A percentile compares a stretch with the other conserved stretches of the same genome.
Evolutionary conservation across 2,797 vertebrate species (phyloP).

Genomic region (Lerista edwardsae): DNA sequence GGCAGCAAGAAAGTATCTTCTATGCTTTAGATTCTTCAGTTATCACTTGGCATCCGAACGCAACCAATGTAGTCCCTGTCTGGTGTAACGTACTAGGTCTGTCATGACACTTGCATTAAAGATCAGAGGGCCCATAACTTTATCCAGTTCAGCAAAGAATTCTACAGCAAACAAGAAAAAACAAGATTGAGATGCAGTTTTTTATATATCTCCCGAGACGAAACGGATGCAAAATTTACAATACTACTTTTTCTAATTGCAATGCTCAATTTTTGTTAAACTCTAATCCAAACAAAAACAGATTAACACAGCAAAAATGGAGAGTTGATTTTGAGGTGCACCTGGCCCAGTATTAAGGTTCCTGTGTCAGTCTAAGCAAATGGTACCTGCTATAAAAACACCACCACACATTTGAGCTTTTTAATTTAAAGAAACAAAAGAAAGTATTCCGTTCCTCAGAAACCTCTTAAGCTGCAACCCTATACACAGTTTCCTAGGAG

Average conservation of each 20-base stretch:
- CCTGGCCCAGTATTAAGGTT: background rate
- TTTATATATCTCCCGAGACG: background rate
- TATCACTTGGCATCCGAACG: conserved; percentile 91
- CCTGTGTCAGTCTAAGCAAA: background rate
- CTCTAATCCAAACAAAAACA: background rate
- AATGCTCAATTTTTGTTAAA: background rate
- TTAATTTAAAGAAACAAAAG: background rate
- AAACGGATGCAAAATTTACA: background rate
- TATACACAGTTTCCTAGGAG: too few relatives aligned
- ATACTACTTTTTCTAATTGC: background rate
- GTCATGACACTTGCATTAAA: conserved; percentile 99
- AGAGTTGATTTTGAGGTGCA: too few relatives aligned
- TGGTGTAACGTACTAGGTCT: conserved; percentile 95
- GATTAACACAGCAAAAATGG: background rate
- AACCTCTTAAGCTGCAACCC: too few relatives aligned
- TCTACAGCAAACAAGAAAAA: conserved; percentile 80
- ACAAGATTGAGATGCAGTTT: conserved; percentile 35
- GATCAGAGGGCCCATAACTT: conserved; percentile 94
- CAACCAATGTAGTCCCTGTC: conserved; percentile 97
- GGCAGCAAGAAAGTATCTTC: conserved; percentile 81
- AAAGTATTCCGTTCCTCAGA: background rate
- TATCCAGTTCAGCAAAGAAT: conserved; percentile 97
- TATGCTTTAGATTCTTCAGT: conserved; percentile 69
- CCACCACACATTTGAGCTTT: background rate
- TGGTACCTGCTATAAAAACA: background rate